Evolutionary conservation across 2,888 invertebrate genomes (phyloP).

Genomic region (Agrotis ipsilon): DNA sequence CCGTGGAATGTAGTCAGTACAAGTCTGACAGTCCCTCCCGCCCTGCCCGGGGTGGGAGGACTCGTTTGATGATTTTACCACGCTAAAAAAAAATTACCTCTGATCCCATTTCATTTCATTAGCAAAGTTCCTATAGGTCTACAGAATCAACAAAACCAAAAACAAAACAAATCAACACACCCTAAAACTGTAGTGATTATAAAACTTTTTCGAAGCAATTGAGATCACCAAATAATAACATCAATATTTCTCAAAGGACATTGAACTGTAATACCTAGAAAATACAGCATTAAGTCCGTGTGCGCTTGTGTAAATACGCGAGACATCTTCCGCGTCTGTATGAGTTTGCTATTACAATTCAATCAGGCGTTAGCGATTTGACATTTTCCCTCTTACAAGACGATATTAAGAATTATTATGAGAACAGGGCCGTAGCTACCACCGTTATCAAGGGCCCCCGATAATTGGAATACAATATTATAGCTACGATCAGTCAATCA

Average conservation of each 20-base stretch:
- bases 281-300: slow-evolving; percentile 22
- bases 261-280: slow-evolving; percentile 34
- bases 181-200: background rate
- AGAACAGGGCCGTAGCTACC: no score
- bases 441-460: no score
- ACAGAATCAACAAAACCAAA: background rate
- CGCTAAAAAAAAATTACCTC: no score
- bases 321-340: slow-evolving; percentile 16
- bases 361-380: slow-evolving; percentile 58
- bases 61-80: no score
- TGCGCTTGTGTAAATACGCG: slow-evolving; percentile 5
- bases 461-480: no score
- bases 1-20: no score
- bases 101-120: no score
- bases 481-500: no score
- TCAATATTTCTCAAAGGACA: slow-evolving; percentile 23
- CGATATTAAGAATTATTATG: slow-evolving; percentile 44
- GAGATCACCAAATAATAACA: slow-evolving; percentile 18
- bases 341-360: slow-evolving; percentile 58
- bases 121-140: no score
- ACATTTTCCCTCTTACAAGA: slow-evolving; percentile 47
- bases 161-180: background rate
- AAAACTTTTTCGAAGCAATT: slow-evolving; percentile 19
- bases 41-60: no score
- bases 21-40: no score